These are phyloP conservation scores for Muscicapa adusta DNA, from an alignment of 2,113 vertebrate species.

Conservation along the genomic window DNA sequence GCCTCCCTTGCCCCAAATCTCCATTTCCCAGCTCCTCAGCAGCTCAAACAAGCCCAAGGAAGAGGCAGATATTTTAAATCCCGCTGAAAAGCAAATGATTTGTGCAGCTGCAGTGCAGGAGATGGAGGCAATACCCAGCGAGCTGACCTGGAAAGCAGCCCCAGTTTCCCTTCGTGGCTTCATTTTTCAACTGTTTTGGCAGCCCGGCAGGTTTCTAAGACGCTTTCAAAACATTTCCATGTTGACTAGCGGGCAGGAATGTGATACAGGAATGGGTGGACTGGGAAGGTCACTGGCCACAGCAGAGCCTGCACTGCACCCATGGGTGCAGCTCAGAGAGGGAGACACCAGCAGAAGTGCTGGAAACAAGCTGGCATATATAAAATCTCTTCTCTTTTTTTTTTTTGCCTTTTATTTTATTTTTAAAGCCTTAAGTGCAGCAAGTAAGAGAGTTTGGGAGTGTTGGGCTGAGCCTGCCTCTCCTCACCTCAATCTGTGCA, in stretches of 20 bases:
- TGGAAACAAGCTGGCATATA: not conserved
- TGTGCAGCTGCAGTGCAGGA: not conserved
- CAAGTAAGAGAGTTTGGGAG: not conserved
- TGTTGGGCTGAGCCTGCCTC: not conserved
- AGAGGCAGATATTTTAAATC: not conserved
- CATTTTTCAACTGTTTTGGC: conserved; percentile 18
- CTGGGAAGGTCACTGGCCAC: not conserved
- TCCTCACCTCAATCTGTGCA: not conserved
- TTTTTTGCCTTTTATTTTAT: not conserved
- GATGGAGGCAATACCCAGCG: rapidly evolving
- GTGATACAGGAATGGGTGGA: not conserved
- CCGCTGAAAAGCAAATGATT: not conserved
- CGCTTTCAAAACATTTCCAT: conserved; percentile 29
- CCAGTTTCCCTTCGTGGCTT: not conserved
- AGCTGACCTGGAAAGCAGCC: not conserved
- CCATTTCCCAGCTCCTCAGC: not conserved
- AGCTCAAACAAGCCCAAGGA: not conserved
- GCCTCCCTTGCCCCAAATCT: not conserved
- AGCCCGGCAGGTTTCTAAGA: conserved; percentile 5
- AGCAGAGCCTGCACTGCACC: not conserved
- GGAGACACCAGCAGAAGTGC: rapidly evolving
- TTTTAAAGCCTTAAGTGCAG: not conserved
- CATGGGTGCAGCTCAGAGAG: not conserved
- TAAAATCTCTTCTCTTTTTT: not conserved
- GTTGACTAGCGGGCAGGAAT: conserved; percentile 4